Conservation (phyloP, 2,797 vertebrate genomes). For the Champsocephalus gunnari region DNA sequence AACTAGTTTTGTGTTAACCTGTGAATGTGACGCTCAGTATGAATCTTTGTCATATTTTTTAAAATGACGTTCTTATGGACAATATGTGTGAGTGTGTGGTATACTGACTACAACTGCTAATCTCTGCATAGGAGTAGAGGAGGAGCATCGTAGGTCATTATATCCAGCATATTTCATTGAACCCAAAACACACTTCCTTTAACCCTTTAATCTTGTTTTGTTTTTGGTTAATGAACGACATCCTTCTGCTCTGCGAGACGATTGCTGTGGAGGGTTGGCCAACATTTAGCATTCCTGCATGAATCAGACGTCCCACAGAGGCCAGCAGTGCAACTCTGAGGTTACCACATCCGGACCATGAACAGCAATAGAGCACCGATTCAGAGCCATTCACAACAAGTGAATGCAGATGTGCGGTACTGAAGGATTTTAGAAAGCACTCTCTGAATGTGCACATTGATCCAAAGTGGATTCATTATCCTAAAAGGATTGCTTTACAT, state of each 20-base stretch:
- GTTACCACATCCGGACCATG: background rate
- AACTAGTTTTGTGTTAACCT: no score
- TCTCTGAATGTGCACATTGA: background rate
- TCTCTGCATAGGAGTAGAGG: no score
- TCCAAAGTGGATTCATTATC: background rate
- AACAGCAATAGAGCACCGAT: background rate
- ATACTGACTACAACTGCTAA: no score
- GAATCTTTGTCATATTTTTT: background rate
- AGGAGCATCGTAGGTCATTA: no score
- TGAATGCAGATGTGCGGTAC: background rate
- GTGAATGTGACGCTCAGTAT: background rate
- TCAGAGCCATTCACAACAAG: background rate
- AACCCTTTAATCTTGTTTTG: no score
- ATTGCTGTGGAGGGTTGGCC: background rate
- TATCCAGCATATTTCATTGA: no score
- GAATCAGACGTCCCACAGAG: conserved; percentile 14
- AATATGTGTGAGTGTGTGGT: no score
- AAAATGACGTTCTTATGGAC: no score
- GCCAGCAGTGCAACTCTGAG: conserved; percentile 5
- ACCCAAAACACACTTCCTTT: no score
- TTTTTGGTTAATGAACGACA: conserved; percentile 2
- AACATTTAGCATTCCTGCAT: background rate
- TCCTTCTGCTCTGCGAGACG: background rate
- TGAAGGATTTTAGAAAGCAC: background rate
- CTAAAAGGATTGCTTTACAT: no score